These are phyloP conservation scores for Chanos chanos DNA, from an alignment of 2,797 vertebrate species.

Conservation along the genomic window DNA sequence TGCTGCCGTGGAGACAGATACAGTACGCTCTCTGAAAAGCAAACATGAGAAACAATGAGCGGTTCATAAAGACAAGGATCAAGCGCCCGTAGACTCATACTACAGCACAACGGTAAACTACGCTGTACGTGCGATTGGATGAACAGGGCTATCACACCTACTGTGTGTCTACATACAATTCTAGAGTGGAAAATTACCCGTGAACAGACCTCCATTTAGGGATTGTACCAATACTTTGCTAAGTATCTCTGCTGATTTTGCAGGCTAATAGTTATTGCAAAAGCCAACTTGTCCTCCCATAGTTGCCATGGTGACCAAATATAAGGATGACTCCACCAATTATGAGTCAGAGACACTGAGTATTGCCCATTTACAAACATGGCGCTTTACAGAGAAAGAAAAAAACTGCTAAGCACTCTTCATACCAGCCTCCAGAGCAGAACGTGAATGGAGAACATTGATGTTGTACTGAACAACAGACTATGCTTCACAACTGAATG, in stretches of 20 bases:
- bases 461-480: not conserved
- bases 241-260: not conserved
- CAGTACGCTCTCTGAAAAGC: too few relatives aligned
- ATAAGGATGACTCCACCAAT: slow-evolving; percentile 3
- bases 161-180: too few relatives aligned
- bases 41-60: too few relatives aligned
- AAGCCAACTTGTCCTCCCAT: not conserved
- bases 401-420: not conserved
- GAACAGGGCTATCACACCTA: too few relatives aligned
- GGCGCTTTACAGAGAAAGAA: not conserved
- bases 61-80: too few relatives aligned
- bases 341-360: slow-evolving; percentile 2
- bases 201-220: not conserved
- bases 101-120: too few relatives aligned
- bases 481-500: too few relatives aligned
- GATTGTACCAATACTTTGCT: not conserved
- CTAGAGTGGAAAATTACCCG: not conserved
- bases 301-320: slow-evolving; percentile 24
- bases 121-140: too few relatives aligned
- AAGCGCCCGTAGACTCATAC: too few relatives aligned
- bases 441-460: not conserved
- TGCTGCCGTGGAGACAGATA: too few relatives aligned
- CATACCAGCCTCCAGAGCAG: not conserved
- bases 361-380: not conserved
- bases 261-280: not conserved